Base-by-base conservation (phyloP, 2,888 invertebrate species). In the Pemphredon lugubris region DNA sequence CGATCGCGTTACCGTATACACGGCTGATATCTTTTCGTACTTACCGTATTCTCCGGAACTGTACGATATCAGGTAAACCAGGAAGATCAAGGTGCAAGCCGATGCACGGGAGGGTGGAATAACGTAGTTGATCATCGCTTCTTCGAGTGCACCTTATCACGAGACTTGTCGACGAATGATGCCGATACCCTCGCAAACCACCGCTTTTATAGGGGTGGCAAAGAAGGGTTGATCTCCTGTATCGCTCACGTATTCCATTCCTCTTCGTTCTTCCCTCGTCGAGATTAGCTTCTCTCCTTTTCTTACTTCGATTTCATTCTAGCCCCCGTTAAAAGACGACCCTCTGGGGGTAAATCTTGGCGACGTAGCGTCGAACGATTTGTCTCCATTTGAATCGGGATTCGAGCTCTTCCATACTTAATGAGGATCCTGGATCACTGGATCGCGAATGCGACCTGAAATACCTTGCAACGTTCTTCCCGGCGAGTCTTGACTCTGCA, bases 321-420 rank as follows among this genome's bases (percentile, higher is more conserved):
- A 40, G 47, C 32, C 23, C 14, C n/a, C 39, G 47, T 6, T n/a
- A 42, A 47, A 42, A 58, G 53, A 51, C 53, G 42, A 14, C 39
- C 11, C 81, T 79, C 83, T 77, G 71, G 82, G 68, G 82, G 67
- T 66, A 79, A 83, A 85, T 85, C 84, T 77, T 83, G 81, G 77
- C 81, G 73, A 53, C 65, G 9, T n/a, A n/a, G n/a, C 13, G 40
- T 64, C 65, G 21, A n/a, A 73, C 84, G 72, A 89, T 89, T 88
- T 83, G 84, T 89, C 86, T 89, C 84, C 84, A 89, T 89, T 89
- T 86, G 47, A 57, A 77, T 81, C 79, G 80, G 79, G 85, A 84
- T 85, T 77, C 26, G 69, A 71, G 77, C 84, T 84, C 86, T 75
- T 86, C 86, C 84, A 85, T 88, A 84, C 82, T 70, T 81, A 86